Evolutionary conservation across 2,888 invertebrate species (phyloP).

Genomic region (Brachypalpus laphriformis): DNA sequence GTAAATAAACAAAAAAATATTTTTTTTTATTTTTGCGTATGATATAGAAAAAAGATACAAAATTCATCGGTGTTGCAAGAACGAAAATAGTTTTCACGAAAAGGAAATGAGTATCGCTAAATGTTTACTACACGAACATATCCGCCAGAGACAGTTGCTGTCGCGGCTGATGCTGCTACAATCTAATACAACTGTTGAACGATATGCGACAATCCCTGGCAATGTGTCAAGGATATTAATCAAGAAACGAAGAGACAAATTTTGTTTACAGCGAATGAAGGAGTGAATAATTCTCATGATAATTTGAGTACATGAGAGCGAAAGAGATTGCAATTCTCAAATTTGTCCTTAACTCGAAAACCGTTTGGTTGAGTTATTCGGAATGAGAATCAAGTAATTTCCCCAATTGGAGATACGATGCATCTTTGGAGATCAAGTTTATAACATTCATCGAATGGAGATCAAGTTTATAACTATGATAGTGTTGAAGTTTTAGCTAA

Average conservation of each 20-base stretch:
- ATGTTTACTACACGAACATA: conserved; percentile 58
- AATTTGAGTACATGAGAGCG: neutral
- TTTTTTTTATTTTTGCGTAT: conserved; percentile 12
- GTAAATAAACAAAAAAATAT: conserved; percentile 80
- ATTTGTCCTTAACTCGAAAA: too few species aligned
- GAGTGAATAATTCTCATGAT: conserved; percentile 13
- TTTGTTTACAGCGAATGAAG: conserved; percentile 8
- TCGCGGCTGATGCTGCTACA: neutral
- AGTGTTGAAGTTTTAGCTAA: too few species aligned
- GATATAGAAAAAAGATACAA: conserved; percentile 15
- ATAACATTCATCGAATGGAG: too few species aligned
- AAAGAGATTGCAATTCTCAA: neutral
- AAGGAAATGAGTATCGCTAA: conserved; percentile 45
- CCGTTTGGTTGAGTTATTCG: too few species aligned
- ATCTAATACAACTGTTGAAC: conserved; percentile 7
- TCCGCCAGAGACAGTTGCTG: conserved; percentile 41
- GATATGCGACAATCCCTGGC: conserved; percentile 37
- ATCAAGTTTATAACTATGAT: too few species aligned
- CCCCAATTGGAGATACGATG: neutral
- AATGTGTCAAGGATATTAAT: conserved; percentile 50
- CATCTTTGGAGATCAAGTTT: too few species aligned
- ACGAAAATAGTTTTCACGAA: conserved; percentile 10
- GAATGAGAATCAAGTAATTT: too few species aligned
- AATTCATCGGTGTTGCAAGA: conserved; percentile 32
- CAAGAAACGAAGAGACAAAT: neutral